Base-by-base conservation (phyloP, 1,140 invertebrate species). In the Bombus picipes region DNA sequence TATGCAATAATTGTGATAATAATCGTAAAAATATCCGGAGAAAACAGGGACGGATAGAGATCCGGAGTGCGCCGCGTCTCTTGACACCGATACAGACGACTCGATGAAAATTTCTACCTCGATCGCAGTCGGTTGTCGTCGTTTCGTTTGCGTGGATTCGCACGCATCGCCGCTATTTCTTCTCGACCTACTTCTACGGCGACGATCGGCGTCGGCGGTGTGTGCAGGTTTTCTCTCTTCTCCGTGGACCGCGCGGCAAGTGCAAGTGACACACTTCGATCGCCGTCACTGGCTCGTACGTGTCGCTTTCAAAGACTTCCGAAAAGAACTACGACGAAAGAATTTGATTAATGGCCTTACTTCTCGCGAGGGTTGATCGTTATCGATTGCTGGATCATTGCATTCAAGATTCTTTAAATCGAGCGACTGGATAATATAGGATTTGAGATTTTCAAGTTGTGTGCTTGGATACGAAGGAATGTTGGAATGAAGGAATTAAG, bases 191-290 rank as follows among this genome's bases (percentile, higher is more conserved):
- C 85, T 86, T 86, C 80, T 73, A 71, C 37, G 13, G 37, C 59
- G 41, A 37, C 8, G 76, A 70, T 66, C 76, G 25, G 18, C 70
- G 57, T 65, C 53, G 53, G 37, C 8, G 39, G 37, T 28, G 71
- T n/a, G 65, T 10, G 74, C 59, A 43, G 32, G 81, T 87, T 87
- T 84, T 84, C 85, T 83, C 78, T 70, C 78, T 15, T 81, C 28
- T 13, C 32, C 12, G 37, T 41, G 70, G 39, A 59, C n/a, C 10
- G 22, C 18, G 72, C 66, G 75, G 73, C 85, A 87, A 87, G 85
- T 87, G 85, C 81, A 87, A 87, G 85, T 87, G 81, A 87, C 85
- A 87, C 81, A 84, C 85, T 87, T 87, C 32, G 47, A 86, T 57
- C 83, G 43, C 22, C 28, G 59, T 28, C 10, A 22, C 59, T 9